These are phyloP conservation scores for Euura saliciscinereae DNA, from an alignment of 1,140 invertebrate species.

Conservation along the genomic window DNA sequence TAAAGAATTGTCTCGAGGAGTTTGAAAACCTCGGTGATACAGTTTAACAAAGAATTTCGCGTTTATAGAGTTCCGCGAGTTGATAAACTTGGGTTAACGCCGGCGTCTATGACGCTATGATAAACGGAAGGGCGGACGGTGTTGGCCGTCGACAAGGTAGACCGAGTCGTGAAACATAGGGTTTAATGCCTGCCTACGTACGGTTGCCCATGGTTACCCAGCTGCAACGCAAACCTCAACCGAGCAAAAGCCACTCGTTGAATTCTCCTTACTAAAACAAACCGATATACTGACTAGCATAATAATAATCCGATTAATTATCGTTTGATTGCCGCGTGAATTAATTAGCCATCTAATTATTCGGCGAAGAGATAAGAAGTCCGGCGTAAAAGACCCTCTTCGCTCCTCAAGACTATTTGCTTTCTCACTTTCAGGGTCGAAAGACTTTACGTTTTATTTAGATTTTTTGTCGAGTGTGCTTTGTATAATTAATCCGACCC, in stretches of 20 bases:
- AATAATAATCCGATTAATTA: background rate
- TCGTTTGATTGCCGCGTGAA: background rate
- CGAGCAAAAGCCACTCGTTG: background rate
- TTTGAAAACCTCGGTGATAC: no score
- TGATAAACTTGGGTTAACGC: background rate
- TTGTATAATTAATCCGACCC: slow-evolving; percentile 1
- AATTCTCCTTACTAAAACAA: no score
- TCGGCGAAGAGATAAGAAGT: background rate
- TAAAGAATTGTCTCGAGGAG: no score
- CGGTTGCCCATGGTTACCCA: background rate
- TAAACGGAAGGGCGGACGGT: background rate
- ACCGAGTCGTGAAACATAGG: background rate
- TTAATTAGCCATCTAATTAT: background rate
- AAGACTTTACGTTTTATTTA: background rate
- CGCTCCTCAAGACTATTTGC: background rate
- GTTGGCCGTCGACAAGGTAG: background rate
- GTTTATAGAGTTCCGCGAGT: background rate
- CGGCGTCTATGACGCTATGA: background rate
- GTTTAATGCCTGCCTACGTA: background rate
- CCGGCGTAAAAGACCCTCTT: background rate
- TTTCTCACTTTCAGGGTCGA: background rate
- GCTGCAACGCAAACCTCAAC: background rate
- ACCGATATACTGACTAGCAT: no score
- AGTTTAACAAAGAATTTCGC: slow-evolving; percentile 2
- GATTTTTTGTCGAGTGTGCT: background rate